Conservation (phyloP, 23 tunicate species). For the Botrylloides violaceus region DNA sequence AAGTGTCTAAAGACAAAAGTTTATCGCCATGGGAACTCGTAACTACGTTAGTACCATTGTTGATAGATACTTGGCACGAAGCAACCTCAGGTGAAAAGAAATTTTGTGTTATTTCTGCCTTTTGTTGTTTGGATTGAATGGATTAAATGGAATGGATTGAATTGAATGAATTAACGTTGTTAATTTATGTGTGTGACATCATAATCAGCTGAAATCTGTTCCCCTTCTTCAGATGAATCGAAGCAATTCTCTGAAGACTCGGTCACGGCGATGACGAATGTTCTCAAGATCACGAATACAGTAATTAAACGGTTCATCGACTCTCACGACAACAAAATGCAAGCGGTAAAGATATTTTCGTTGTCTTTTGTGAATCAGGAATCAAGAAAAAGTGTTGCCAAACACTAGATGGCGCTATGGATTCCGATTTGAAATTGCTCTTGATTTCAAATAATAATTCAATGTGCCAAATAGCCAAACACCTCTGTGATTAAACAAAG, state of each 20-base stretch:
- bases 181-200: too few relatives aligned
- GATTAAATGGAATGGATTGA: not conserved
- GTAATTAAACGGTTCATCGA: not conserved
- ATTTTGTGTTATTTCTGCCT: too few relatives aligned
- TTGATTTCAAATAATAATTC: too few relatives aligned
- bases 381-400: too few relatives aligned
- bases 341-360: not conserved
- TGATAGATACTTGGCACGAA: slow-evolving; percentile 23
- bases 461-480: too few relatives aligned
- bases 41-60: slow-evolving; percentile 7
- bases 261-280: not conserved
- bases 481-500: too few relatives aligned
- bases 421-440: too few relatives aligned
- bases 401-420: too few relatives aligned
- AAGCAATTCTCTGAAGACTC: not conserved
- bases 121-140: not conserved
- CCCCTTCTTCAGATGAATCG: not conserved
- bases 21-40: slow-evolving; percentile 9
- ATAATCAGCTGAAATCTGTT: too few relatives aligned
- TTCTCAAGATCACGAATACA: not conserved
- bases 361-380: too few relatives aligned
- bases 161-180: too few relatives aligned
- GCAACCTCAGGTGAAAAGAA: not conserved
- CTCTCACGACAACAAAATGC: not conserved
- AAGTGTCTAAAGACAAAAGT: not conserved